A percentile compares a stretch with the other conserved stretches of the same genome.
Conservation (phyloP, 2,113 vertebrate genomes). For the Cromileptes altivelis region DNA sequence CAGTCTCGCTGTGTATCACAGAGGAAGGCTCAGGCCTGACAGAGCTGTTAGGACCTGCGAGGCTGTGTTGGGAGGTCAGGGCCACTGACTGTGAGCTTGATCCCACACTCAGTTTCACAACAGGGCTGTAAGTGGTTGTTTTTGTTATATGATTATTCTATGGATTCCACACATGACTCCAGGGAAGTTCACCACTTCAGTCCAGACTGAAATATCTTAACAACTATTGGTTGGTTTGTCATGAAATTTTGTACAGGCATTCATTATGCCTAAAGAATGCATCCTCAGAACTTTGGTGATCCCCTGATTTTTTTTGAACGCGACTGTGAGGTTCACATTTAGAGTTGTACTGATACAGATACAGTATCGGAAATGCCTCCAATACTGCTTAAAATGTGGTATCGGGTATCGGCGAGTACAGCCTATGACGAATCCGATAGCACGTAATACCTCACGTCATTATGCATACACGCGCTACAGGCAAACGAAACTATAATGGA, state of each 20-base stretch:
- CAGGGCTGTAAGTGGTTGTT: background rate
- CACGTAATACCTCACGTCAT: no score
- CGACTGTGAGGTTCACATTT: no score
- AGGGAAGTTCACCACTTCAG: background rate
- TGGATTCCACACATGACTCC: background rate
- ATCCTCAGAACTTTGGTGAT: background rate
- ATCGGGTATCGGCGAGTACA: no score
- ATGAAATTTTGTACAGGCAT: background rate
- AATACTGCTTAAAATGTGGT: no score
- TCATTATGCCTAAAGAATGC: background rate
- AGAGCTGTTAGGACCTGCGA: background rate
- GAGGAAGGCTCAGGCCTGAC: slow-evolving; percentile 3
- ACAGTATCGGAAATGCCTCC: no score
- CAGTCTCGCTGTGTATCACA: slow-evolving; percentile 3
- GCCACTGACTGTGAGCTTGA: background rate
- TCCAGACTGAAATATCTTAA: background rate
- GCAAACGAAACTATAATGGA: no score
- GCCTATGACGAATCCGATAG: no score
- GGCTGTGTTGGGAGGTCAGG: background rate
- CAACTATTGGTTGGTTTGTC: background rate
- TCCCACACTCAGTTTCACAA: background rate
- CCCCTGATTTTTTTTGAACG: background rate
- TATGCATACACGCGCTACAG: no score
- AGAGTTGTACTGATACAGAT: no score
- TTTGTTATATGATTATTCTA: background rate